Conservation (phyloP, 2,888 invertebrate species). For the Opisthograptis luteolata region DNA sequence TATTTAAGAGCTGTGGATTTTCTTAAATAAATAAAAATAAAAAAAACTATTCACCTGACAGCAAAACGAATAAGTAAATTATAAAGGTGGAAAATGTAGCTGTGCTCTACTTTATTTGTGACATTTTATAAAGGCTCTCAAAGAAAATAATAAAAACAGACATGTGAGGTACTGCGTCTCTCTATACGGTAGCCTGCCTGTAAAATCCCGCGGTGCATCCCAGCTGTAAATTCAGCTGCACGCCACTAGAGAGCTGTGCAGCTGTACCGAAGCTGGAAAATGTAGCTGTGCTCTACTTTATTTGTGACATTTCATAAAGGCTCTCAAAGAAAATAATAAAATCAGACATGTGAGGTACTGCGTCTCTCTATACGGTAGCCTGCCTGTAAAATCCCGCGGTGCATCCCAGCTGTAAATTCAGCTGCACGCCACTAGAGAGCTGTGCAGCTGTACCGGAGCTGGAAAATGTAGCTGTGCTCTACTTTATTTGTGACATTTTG, state of each 20-base stretch:
- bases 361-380: not conserved
- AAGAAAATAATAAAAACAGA: too few relatives aligned
- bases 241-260: not conserved
- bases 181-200: not conserved
- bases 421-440: not conserved
- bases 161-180: not conserved
- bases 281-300: not conserved
- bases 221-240: conserved; percentile 6
- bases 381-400: conserved; percentile 6
- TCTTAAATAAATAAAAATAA: too few relatives aligned
- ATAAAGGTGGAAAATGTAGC: conserved; percentile 1
- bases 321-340: too few relatives aligned
- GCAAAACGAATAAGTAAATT: too few relatives aligned
- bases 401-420: conserved; percentile 3
- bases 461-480: not conserved
- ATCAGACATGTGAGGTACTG: conserved; percentile 2
- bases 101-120: not conserved
- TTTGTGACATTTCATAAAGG: too few relatives aligned
- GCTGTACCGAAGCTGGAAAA: conserved; percentile 4
- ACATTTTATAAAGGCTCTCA: not conserved
- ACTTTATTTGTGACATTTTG: not conserved
- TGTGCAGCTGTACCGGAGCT: conserved; percentile 2
- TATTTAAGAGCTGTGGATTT: too few relatives aligned
- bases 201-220: conserved; percentile 3
- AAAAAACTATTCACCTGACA: too few relatives aligned